Evolutionary conservation across 2,888 invertebrate genomes (phyloP).

Genomic region (Epinotia ramella): DNA sequence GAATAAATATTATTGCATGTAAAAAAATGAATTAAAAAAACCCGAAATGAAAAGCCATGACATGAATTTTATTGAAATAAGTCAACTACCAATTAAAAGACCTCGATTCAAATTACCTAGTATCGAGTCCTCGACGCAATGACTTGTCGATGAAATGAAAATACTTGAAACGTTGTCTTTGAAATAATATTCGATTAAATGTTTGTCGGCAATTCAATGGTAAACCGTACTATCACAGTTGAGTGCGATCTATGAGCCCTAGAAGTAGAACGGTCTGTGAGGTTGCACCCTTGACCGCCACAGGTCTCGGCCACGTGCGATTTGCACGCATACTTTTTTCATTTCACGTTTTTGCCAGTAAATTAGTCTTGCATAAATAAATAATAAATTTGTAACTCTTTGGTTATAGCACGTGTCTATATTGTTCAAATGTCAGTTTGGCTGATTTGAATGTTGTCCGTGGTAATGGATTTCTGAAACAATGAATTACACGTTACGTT

Average conservation of each 20-base stretch:
- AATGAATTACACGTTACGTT: not conserved
- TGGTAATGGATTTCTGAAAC: conserved; percentile 34
- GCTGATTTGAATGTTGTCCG: conserved; percentile 5
- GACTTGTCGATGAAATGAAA: too few relatives aligned
- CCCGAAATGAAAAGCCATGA: too few relatives aligned
- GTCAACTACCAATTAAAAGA: too few relatives aligned
- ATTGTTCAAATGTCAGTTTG: conserved; percentile 18
- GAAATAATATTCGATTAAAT: too few relatives aligned
- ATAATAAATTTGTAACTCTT: conserved; percentile 28
- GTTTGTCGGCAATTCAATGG: too few relatives aligned
- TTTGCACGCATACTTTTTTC: conserved; percentile 23
- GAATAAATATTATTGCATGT: too few relatives aligned
- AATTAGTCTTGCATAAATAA: conserved; percentile 33
- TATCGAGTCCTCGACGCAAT: too few relatives aligned
- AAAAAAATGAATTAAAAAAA: too few relatives aligned
- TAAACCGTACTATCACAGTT: too few relatives aligned
- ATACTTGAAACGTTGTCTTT: too few relatives aligned
- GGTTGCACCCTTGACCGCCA: conserved; percentile 48
- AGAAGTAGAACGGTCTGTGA: not conserved
- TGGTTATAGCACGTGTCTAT: conserved; percentile 20
- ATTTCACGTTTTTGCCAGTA: not conserved
- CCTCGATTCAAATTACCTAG: too few relatives aligned
- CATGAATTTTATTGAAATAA: too few relatives aligned
- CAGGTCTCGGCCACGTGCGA: conserved; percentile 40
- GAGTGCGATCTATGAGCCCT: not conserved